These are phyloP conservation scores for Pasiphila rectangulata DNA, from an alignment of 2,888 invertebrate species.

Conservation along the genomic window DNA sequence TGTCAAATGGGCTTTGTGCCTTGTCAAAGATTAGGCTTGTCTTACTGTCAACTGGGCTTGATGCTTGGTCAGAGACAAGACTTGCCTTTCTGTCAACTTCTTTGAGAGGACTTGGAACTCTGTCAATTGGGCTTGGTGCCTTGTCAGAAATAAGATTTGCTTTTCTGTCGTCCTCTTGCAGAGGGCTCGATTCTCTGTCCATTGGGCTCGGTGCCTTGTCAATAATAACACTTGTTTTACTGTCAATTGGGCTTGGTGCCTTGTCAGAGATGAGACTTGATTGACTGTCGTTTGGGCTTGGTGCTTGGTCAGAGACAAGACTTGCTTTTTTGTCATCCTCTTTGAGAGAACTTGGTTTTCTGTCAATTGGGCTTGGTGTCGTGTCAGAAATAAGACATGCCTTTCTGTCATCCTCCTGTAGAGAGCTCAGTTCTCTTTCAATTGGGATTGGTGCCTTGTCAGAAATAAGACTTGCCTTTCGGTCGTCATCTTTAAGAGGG, in stretches of 20 bases:
- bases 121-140: background rate
- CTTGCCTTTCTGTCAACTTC: conserved; percentile 14
- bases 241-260: conserved; percentile 12
- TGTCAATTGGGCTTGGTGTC: too few relatives aligned
- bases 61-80: conserved; percentile 12
- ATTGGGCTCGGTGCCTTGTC: conserved; percentile 5
- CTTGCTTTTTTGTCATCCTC: too few relatives aligned
- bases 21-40: background rate
- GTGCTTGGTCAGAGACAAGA: background rate
- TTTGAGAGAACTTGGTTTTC: too few relatives aligned
- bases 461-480: conserved; percentile 1
- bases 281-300: background rate
- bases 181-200: background rate
- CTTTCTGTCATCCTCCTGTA: conserved; percentile 4
- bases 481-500: too few relatives aligned
- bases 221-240: conserved; percentile 1
- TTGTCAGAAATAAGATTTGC: conserved; percentile 10
- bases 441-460: conserved; percentile 24
- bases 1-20: background rate
- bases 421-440: background rate
- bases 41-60: conserved; percentile 10
- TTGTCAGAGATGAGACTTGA: background rate
- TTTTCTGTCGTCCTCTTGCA: background rate
- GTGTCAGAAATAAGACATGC: conserved; percentile 6
- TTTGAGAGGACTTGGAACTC: conserved; percentile 7